Evolutionary conservation across 2,113 vertebrate species (phyloP), one percentile per base, ranked within the genome.

Genomic region (Theropithecus gelada): DNA sequence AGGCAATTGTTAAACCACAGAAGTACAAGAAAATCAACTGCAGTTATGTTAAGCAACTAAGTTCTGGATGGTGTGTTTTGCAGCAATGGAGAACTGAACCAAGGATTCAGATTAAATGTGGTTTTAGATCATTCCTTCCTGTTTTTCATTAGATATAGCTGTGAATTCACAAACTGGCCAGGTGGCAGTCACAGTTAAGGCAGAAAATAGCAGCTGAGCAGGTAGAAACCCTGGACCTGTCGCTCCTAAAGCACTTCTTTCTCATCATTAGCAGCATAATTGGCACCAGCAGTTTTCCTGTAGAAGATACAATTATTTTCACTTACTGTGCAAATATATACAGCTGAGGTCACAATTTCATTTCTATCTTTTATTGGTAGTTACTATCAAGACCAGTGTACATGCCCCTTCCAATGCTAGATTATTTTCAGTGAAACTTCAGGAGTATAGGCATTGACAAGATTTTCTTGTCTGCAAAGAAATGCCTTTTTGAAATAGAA

Each of bases 201-300:
- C 59, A 95, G 55, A 89, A 96, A 94, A 95, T 90, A 91, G 88
- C 91, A 96, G 27, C 38, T 84, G 81, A 91, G 93, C 93, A 79
- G 84, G 66, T 82, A 66, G 81, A 70, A 96, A 20, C 10, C 43
- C 81, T 78, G 25, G 13, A 38, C 32, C 80, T 64, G 22, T 40
- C 81, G 3, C 50, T 84, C 27, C 23, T 72, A 35, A 55, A 85
- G 6, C 55, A 38, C 10, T 72, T 81, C 20, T 84, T 96, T 73
- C 45, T 32, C 72, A 59, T 43, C 75, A 95, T 95, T 55, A 97
- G 76, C 64, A 96, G 66, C 30, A 43, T 81, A 88, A 86, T 86
- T 91, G 55, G 43, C 30, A 94, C n/a, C n/a, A 88, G 45, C 25
- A 55, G 14, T 68, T 61, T 85, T 43, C 38, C 79, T 43, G 38